phyloP scores from a whole-genome alignment of 2,113 vertebrate genomes.

The Axis porcinus region DNA sequence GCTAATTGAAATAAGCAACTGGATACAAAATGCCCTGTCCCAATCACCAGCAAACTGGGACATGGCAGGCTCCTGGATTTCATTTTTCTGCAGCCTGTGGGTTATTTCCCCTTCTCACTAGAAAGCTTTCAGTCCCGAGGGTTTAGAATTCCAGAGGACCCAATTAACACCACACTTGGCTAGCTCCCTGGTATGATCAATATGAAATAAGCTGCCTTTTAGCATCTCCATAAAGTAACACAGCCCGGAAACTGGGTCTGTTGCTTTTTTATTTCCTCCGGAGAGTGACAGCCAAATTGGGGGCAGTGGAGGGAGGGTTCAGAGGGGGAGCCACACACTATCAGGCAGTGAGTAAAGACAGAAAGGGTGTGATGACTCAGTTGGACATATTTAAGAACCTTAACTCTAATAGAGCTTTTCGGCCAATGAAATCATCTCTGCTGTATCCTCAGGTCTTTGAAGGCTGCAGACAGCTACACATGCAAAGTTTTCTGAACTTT shows the following conservation, averaged over 20 bases:
- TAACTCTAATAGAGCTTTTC: not conserved
- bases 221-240: slow-evolving; percentile 76
- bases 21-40: slow-evolving; percentile 39
- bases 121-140: slow-evolving; percentile 74
- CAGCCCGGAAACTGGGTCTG: slow-evolving; percentile 62
- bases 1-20: slow-evolving; percentile 11
- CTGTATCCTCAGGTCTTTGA: not conserved
- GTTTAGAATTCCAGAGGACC: slow-evolving; percentile 83
- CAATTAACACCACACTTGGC: slow-evolving; percentile 84
- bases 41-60: slow-evolving; percentile 35
- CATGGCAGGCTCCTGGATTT: slow-evolving; percentile 29
- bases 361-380: not conserved
- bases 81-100: slow-evolving; percentile 71
- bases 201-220: slow-evolving; percentile 80
- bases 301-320: not conserved
- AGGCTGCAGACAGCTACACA: not conserved
- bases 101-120: slow-evolving; percentile 59
- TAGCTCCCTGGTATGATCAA: slow-evolving; percentile 77
- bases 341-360: not conserved
- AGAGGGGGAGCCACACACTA: not conserved
- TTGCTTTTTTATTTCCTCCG: not conserved
- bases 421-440: not conserved
- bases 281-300: not conserved
- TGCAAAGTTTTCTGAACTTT: not conserved
- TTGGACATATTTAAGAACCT: not conserved